Evolutionary conservation across 2,888 invertebrate species (phyloP), one percentile per base, ranked within the genome.

Genomic region (Noctua comes): DNA sequence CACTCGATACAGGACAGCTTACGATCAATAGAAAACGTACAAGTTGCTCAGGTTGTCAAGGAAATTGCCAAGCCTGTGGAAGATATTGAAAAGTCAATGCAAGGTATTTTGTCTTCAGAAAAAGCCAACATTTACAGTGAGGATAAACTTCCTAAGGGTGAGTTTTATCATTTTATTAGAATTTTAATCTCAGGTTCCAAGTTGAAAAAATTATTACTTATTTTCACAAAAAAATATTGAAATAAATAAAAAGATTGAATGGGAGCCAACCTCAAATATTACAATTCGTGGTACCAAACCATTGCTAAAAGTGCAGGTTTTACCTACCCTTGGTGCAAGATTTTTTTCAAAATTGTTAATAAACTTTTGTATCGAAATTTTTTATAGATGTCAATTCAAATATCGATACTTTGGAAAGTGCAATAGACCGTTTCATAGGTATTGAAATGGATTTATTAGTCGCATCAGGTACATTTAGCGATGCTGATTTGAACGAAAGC

Each of bases 341-440:
- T 54, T 8, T 40, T 8, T 51, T 36, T 36, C 57, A 65, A 81
- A 57, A 66, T 62, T 27, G 8, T 59, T 69, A 80, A 57, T 68
- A 16, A 62, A 64, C 54, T 54, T 68, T 72, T 76, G 10, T 68
- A 11, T 65, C 84, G 31, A 74, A 69, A 68, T 84, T 80, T 81
- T 91, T 94, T 94, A 68, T 94, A 94, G 94, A 93, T 93, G 70
- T 94, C 66, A 94, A 94, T 93, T 92, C 91, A 3, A 93, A 94
- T 90, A 88, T 93, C 48, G 90, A 90, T 90, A 90, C 91, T 1
- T 86, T 93, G 90, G 93, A 93, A 89, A 87, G 81, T 54, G 91
- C 91, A 36, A 87, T 94, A 74, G 89, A 93, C 51, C 86, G 90
- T 72, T 93, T 94, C 79, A 77, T 93, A 76, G 88, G 83, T 66